Percentiles rank a stretch among this genome's conserved stretches.
These are phyloP conservation scores for Chloroclystis v-ata DNA, from an alignment of 2,888 invertebrate species.

Conservation along the genomic window DNA sequence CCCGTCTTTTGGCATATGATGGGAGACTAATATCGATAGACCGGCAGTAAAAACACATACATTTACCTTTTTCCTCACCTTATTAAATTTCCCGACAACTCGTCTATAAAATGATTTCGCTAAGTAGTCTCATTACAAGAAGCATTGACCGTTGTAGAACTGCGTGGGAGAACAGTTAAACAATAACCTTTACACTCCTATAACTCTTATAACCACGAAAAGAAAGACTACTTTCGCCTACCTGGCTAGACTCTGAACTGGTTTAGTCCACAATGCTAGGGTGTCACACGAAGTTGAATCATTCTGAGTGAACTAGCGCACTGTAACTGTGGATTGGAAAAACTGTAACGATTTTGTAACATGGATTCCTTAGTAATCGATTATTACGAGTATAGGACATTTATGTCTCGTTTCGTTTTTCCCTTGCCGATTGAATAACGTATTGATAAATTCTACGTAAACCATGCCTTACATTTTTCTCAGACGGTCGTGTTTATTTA, in stretches of 20 bases:
- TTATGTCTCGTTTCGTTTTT: not conserved
- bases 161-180: constrained; percentile 41
- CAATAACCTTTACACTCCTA: constrained; percentile 13
- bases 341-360: constrained; percentile 26
- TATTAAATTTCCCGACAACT: not conserved
- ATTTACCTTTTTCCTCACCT: not conserved
- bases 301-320: constrained; percentile 62
- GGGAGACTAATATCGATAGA: too few relatives aligned
- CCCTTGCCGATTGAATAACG: too few relatives aligned
- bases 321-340: constrained; percentile 50
- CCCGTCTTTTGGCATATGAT: too few relatives aligned
- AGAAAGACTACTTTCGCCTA: constrained; percentile 33
- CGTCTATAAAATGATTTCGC: constrained; percentile 22
- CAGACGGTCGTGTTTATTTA: too few relatives aligned
- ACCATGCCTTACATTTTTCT: too few relatives aligned
- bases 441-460: too few relatives aligned
- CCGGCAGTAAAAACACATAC: too few relatives aligned
- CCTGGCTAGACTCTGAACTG: constrained; percentile 17
- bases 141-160: constrained; percentile 48
- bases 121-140: constrained; percentile 13
- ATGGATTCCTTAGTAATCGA: constrained; percentile 9
- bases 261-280: constrained; percentile 52
- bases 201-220: constrained; percentile 27
- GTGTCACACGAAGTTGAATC: constrained; percentile 59
- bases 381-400: constrained; percentile 4